These are phyloP conservation scores for Corythaeola cristata DNA, from an alignment of 2,113 vertebrate species.

Conservation along the genomic window DNA sequence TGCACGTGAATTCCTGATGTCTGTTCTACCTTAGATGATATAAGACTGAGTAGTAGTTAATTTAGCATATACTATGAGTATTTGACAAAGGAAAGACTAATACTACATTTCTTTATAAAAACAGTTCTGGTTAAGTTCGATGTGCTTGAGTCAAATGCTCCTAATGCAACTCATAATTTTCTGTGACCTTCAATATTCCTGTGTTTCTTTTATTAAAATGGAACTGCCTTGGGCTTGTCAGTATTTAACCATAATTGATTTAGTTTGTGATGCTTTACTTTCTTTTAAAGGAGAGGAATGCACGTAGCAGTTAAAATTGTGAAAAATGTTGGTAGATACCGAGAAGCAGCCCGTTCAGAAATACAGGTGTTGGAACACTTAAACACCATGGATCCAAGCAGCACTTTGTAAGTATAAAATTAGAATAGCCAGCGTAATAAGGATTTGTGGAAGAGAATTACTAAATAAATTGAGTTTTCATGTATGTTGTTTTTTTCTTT, in stretches of 20 bases:
- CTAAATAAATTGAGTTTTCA: neutral
- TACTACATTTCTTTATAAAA: neutral
- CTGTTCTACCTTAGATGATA: neutral
- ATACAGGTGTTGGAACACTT: slow-evolving; percentile 92
- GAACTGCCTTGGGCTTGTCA: neutral
- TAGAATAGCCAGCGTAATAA: neutral
- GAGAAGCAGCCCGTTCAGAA: slow-evolving; percentile 94
- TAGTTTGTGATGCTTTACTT: slow-evolving; percentile 4
- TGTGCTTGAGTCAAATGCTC: neutral
- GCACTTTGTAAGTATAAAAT: slow-evolving; percentile 76
- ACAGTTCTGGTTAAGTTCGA: neutral
- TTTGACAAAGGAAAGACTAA: neutral
- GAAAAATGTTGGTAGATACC: slow-evolving; percentile 96
- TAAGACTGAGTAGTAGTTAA: neutral
- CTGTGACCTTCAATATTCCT: neutral
- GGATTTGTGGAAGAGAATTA: neutral
- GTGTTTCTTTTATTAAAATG: neutral
- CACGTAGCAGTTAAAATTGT: slow-evolving; percentile 97
- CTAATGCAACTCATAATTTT: neutral
- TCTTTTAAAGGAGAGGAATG: slow-evolving; percentile 77
- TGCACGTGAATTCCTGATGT: neutral
- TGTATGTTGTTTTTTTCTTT: neutral
- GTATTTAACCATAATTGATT: neutral
- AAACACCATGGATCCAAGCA: slow-evolving; percentile 85
- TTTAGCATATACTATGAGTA: neutral